Base-by-base conservation (phyloP, 2,797 vertebrate species). In the Xenentodon cancila region DNA sequence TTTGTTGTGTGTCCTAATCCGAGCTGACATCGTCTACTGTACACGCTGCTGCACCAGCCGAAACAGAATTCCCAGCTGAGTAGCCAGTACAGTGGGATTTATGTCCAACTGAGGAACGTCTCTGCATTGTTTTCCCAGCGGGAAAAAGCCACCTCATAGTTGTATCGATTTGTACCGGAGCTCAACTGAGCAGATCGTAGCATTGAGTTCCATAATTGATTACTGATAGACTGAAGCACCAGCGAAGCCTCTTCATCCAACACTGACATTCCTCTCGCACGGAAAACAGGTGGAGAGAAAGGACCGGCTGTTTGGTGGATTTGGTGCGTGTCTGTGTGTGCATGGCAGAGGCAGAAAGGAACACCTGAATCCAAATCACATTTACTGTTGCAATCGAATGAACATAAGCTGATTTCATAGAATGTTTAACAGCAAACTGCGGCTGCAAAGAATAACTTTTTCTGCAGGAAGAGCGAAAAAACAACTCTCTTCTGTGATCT, bases 161-260 rank as follows among this genome's bases (percentile, higher is more conserved):
- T 7, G 32, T 62, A 88, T 89, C 16, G 80, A 90, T 90, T 65
- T 54, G 45, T 48, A 46, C 46, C 57, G 62, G 62, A 46, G 57
- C 68, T 79, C 75, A 79, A 81, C 63, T 53, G 72, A 86, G 68
- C 77, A 45, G 54, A 79, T 68, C 1, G 48, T 51, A 64, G 68
- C 66, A 65, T 37, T 20, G 27, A 70, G 69, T 68, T 68, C 59
- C 58, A 17, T 56, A 68, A 88, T 83, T 80, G 84, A 89, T 81
- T 88, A 89, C 82, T 86, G 82, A 80, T 80, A 83, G 56, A 34
- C 44, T n/a, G 4, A 43, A 58, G 52, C 63, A 22, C 70, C 79
- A 83, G 77, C 80, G 70, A 85, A 78, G 74, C 71, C 60, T 48
- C 48, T 32, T 55, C 45, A 45, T 37, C 52, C 47, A 53, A 48